Base-by-base conservation (phyloP, 2,888 invertebrate genomes). In the Diarsia brunnea region DNA sequence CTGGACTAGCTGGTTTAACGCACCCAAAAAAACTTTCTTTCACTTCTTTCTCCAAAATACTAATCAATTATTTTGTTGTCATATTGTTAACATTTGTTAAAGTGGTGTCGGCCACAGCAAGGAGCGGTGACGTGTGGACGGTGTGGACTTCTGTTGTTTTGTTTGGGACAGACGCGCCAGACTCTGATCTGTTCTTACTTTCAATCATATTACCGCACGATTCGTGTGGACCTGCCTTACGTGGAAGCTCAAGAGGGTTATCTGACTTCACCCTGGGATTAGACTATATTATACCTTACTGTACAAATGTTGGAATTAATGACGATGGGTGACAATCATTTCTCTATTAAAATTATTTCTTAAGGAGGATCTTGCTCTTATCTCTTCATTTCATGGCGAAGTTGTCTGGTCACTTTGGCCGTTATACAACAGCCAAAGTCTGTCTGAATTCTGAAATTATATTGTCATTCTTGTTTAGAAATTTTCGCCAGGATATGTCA, bases 171-270 rank as follows among this genome's bases (percentile, higher is more conserved):
- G n/a, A 82, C 73, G 73, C 73, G 69, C 63, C 78, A 86, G 92
- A 90, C 93, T 94, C 94, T 93, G 94, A 93, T 93, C 91, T 89
- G 88, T 91, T 89, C 90, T 90, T 91, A 90, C 89, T 91, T 92
- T 93, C 92, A 93, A 92, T 93, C 92, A 93, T 92, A 73, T 75
- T 73, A 67, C 78, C 47, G 68, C 27, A 58, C 53, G 85, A 72
- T 85, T 87, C 53, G 70, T 73, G 75, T 76, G 85, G 85, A 85
- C 68, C 65, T 77, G 78, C 11, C 31, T 38, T 19, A 58, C 19
- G 0, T 21, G 14, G n/a, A 43, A 63, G 61, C 7, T 38, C 7
- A 43, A 19, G 4, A 49, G 4, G 4, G 8, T 2, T 43, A 16
- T 10, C 64, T 21, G 10, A 31, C 19, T 19, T 31, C 5, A 27